Conservation (phyloP, 2,113 vertebrate genomes). For the chimpanzee (Pan troglodytes) region NHGRI_mPanTro3-v2.1_pri NC_072410.2:60005001-60005500, state of each 20-base stretch:
- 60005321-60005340: slow-evolving; percentile 32
- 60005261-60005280: background rate
- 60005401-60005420: background rate
- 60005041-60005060: slow-evolving; percentile 16
- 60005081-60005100: slow-evolving; percentile 42
- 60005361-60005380: slow-evolving; percentile 26
- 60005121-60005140: slow-evolving; percentile 6
- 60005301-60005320: slow-evolving; percentile 21
- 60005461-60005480: slow-evolving; percentile 36
- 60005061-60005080: slow-evolving; percentile 45
- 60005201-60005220: background rate
- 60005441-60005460: background rate
- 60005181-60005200: slow-evolving; percentile 38
- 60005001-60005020: slow-evolving; percentile 36
- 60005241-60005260: slow-evolving; percentile 18
- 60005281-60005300: slow-evolving; percentile 25
- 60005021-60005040: slow-evolving; percentile 20
- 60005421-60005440: background rate
- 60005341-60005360: slow-evolving; percentile 34
- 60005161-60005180: slow-evolving; percentile 17
- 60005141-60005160: background rate
- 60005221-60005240: slow-evolving; percentile 28
- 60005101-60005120: slow-evolving; percentile 50
- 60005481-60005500: slow-evolving; percentile 44
- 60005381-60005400: slow-evolving; percentile 24